Conservation (phyloP, 1,140 invertebrate genomes). For the Eueides isabella region DNA sequence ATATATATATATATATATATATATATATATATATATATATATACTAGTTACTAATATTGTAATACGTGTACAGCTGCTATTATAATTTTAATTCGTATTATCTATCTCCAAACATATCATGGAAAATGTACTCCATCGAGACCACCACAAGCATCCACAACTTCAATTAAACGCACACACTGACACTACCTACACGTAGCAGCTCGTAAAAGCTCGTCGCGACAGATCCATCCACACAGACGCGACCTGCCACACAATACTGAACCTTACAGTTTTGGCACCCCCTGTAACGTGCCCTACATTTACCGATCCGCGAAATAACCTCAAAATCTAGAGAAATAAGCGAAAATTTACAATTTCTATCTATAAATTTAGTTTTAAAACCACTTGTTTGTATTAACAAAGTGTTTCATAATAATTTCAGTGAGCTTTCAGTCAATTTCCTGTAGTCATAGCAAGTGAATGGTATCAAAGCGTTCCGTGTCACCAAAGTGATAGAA, state of each 20-base stretch:
- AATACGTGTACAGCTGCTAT: not conserved
- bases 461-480: not conserved
- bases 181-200: constrained; percentile 12
- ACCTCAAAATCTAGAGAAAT: constrained; percentile 63
- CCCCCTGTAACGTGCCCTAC: constrained; percentile 67
- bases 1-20: no score
- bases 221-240: constrained; percentile 52
- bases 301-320: constrained; percentile 72
- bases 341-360: not conserved
- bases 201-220: constrained; percentile 28
- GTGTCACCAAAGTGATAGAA: constrained; percentile 27
- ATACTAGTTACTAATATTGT: no score
- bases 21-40: no score
- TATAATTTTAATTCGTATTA: not conserved
- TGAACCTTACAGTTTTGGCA: constrained; percentile 59
- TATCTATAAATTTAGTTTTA: not conserved
- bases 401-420: not conserved
- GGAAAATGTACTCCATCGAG: not conserved
- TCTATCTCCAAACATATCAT: constrained; percentile 14
- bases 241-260: constrained; percentile 49
- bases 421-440: constrained; percentile 16
- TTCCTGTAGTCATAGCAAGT: not conserved
- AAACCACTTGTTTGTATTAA: not conserved
- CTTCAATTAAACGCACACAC: constrained; percentile 37
- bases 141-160: constrained; percentile 41